Base-by-base conservation (phyloP, 2,888 invertebrate genomes). In the Athalia cordata region DNA sequence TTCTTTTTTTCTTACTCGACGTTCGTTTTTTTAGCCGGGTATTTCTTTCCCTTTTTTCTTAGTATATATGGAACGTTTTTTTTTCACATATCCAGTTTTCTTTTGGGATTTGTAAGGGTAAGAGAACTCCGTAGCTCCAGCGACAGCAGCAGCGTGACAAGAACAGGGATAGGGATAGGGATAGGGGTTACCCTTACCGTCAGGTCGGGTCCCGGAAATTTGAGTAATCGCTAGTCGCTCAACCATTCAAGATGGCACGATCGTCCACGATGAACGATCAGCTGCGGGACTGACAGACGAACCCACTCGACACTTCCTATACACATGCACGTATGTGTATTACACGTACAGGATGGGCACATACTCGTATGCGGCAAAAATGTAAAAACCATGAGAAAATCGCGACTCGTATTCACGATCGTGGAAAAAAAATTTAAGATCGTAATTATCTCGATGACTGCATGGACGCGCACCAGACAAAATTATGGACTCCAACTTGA, bases 201-300 rank as follows among this genome's bases (percentile, higher is more conserved):
- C 62, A 15, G 13, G 29, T 29, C 74, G 50, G 74, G 62, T 29
- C 50, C 74, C 74, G 74, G 62, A 87, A 87, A 88, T 87, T 84
- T 83, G 84, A 86, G 85, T 84, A 86, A 87, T 84, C 83, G 84
- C 61, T 62, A 49, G 62, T 75, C 74, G 74, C n/a, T 75, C 61
- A 62, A 8, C 74, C 74, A 62, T 75, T 75, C 74, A 62, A 62
- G 62, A 75, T 62, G 62, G 62, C 74, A 75, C 62, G 74, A 62
- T 62, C 29, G 62, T n/a, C 11, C 13, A 29, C 29, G 29, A 29
- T 29, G 29, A 49, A 49, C 43, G 62, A 75, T 75, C 74, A 75
- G 74, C 62, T 75, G 74, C 74, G 43, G 15, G 50, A 59, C 43
- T 4, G 47, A 57, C 8, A 59, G 59, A 59, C 72, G 49, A 43